Base-by-base conservation (phyloP, 2,797 vertebrate species). In the Lateolabrax maculatus region DNA sequence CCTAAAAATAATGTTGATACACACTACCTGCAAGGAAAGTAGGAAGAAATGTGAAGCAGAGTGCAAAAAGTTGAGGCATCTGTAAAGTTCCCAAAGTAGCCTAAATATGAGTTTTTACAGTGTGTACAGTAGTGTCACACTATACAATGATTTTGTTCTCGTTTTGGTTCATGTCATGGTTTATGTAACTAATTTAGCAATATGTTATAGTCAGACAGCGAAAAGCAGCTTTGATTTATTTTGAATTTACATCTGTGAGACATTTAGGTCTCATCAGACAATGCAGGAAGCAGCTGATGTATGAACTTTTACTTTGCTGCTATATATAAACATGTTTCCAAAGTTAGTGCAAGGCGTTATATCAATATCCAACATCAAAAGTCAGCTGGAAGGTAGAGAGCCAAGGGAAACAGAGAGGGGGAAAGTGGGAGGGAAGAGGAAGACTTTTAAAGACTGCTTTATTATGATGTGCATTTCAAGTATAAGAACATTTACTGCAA, bases 301-400 rank as follows among this genome's bases (percentile, higher is more conserved):
- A 19, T 49, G 16, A 64, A 41, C 31, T 25, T 68, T 68, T 41
- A 36, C n/a, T 70, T 65, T 12, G 31, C 34, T 18, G 18, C 46
- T 74, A 49, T 75, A 56, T 67, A 76, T 73, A 70, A 65, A 74
- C 0, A 3, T 37, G 61, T 37, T 37, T 68, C 41, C 27, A 72
- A 64, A 77, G 57, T 65, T 18, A 46, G 29, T 21, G 3, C 21
- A 12, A 31, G 8, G 12, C 0, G 4, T 36, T 56, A 41, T 46
- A 34, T 60, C 37, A 58, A 36, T 52, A 5, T 48, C 61, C 43
- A 23, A 52, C 51, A 64, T 71, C 58, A 43, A 57, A 71, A 18
- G 36, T 51, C 57, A 44, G 29, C 49, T 56, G 55, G 43, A 41
- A 64, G 55, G 49, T 43, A 41, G 25, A 41, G 44, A 51, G 34